Evolutionary conservation across 2,113 vertebrate genomes (phyloP).

Genomic region (Mola mola): DNA sequence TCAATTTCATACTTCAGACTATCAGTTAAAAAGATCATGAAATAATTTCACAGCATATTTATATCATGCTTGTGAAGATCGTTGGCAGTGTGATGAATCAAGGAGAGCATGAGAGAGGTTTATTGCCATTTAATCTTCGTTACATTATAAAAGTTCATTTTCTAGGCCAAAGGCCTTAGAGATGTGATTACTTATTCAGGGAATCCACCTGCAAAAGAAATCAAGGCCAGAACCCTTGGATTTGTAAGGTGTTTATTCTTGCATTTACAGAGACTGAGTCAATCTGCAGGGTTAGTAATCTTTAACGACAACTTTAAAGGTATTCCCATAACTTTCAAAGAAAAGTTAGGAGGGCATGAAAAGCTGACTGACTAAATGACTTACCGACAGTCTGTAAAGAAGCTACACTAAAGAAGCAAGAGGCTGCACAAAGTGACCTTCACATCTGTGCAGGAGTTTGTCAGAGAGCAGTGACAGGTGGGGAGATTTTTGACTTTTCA

Average conservation of each 20-base stretch:
- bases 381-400: not conserved
- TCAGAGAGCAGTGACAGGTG: too few relatives aligned
- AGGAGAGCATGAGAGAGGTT: not conserved
- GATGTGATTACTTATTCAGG: constrained; percentile 8
- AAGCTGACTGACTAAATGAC: not conserved
- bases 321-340: not conserved
- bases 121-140: constrained; percentile 18
- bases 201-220: not conserved
- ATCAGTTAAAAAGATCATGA: constrained; percentile 42
- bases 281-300: not conserved
- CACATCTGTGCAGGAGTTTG: constrained; percentile 20
- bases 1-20: constrained; percentile 33
- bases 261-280: constrained; percentile 9
- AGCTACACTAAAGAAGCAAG: constrained; percentile 7
- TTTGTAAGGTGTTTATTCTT: not conserved
- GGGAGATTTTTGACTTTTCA: constrained; percentile 23
- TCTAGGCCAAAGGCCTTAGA: not conserved
- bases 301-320: constrained; percentile 15
- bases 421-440: not conserved
- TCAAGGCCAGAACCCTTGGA: not conserved
- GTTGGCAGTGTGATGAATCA: constrained; percentile 26
- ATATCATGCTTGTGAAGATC: constrained; percentile 2
- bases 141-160: constrained; percentile 17
- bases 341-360: constrained; percentile 8
- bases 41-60: constrained; percentile 47